Evolutionary conservation across 2,888 invertebrate genomes (phyloP), one percentile per base, ranked within the genome.

Genomic region (Thymelicus sylvestris): DNA sequence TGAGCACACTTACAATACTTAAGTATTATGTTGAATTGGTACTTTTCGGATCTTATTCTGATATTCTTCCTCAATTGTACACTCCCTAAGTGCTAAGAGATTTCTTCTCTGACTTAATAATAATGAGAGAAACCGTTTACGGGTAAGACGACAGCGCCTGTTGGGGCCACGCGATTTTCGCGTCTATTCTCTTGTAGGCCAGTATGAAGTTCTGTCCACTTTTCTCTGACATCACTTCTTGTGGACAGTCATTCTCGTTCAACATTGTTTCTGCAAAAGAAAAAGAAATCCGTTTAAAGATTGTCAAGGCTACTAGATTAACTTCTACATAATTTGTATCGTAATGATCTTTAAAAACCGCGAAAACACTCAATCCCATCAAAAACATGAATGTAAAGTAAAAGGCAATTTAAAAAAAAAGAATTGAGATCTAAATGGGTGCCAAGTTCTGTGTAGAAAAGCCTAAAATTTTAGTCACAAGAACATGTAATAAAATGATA

Each of bases 161-260:
- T 76, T 95, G 95, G 70, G 99, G 99, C 99, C 99, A 99, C 72
- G 98, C 98, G 79, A 99, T 99, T 93, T 98, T 99, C 41, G 98
- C 98, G 85, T 98, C 99, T 87, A 97, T 97, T 74, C 99, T 95
- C 91, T 99, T 98, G 94, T 98, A 99, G 19, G 98, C 99, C 88
- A 99, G 95, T 86, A 98, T 97, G 90, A 98, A 98, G 83, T 98
- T 97, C 84, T 96, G 97, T 67, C 96, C 96, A 78, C 95, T 96
- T 78, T 95, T 95, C 77, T 95, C 95, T 31, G 95, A 91, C 87
- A 97, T 96, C 55, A 98, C 96, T 83, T 97, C 97, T 94, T 98
- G 98, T 1, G 98, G 98, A 81, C 97, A 98, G 85, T 98, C 98
- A 77, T 96, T 96, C 80, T 99, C 98, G 76, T 96, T 96, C 75